A percentile compares a stretch with the other conserved stretches of the same genome.
These are phyloP conservation scores for Cyphomyrmex costatus DNA, from an alignment of 1,140 invertebrate species.

Conservation along the genomic window DNA sequence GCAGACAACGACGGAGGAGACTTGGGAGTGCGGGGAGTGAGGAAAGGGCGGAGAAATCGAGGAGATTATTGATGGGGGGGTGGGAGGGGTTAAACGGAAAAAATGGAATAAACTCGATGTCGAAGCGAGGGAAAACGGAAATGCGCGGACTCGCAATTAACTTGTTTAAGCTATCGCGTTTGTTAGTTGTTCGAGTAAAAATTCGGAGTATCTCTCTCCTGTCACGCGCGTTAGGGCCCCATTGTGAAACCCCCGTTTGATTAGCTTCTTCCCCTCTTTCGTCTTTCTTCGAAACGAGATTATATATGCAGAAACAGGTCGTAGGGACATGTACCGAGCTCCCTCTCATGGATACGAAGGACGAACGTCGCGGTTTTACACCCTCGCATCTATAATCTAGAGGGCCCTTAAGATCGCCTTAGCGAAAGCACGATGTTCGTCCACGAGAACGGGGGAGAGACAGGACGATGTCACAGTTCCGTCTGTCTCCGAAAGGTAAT, in stretches of 20 bases:
- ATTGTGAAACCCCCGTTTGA: constrained; percentile 35
- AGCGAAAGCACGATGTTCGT: constrained; percentile 41
- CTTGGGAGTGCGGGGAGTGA: no score
- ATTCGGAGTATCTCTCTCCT: constrained; percentile 45
- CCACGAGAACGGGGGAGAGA: constrained; percentile 30
- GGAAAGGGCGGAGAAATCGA: not conserved
- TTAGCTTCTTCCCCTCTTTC: constrained; percentile 47
- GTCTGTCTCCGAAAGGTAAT: not conserved
- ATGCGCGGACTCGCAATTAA: constrained; percentile 29
- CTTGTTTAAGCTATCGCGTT: constrained; percentile 35
- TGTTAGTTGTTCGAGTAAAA: constrained; percentile 35
- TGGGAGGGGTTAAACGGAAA: not conserved
- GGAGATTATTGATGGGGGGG: not conserved
- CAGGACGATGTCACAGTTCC: not conserved
- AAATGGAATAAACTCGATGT: constrained; percentile 25
- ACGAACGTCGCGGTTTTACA: constrained; percentile 23
- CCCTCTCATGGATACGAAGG: constrained; percentile 51
- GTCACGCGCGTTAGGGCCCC: constrained; percentile 15
- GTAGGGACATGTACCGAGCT: constrained; percentile 54
- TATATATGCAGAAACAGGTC: constrained; percentile 42
- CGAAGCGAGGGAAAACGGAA: constrained; percentile 61
- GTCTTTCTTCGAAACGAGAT: constrained; percentile 57
- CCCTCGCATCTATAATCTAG: not conserved
- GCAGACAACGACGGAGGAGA: constrained; percentile 51
- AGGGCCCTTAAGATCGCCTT: not conserved